Percentiles rank a stretch among this genome's conserved stretches.
Conservation (phyloP, 2,113 vertebrate genomes). For the Carassius gibelio region DNA sequence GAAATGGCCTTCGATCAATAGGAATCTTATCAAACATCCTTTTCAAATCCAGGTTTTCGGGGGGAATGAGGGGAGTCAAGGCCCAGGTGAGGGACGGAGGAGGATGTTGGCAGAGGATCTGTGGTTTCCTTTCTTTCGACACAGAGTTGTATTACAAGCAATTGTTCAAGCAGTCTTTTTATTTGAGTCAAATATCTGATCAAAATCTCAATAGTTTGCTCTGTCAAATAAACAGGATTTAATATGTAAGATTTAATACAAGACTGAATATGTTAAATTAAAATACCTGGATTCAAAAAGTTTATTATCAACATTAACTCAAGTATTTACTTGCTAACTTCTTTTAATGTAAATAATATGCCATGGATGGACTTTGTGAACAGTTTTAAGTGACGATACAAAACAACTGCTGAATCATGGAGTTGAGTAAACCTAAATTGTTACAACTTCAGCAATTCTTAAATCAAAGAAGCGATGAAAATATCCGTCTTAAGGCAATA, state of each 20-base stretch:
- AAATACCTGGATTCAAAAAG: too few relatives aligned
- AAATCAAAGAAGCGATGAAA: not conserved
- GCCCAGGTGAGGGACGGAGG: not conserved
- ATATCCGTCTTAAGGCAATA: not conserved
- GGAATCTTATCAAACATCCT: conserved; percentile 33
- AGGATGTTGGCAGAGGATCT: not conserved
- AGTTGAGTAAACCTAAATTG: too few relatives aligned
- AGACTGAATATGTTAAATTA: not conserved
- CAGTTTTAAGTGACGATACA: too few relatives aligned
- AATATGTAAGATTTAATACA: not conserved
- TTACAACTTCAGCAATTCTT: too few relatives aligned
- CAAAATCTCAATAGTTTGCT: not conserved
- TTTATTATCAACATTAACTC: too few relatives aligned
- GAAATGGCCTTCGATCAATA: conserved; percentile 32
- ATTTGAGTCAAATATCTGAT: not conserved
- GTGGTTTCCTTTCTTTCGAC: not conserved
- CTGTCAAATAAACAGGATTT: not conserved
- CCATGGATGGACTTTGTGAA: too few relatives aligned
- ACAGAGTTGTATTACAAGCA: not conserved
- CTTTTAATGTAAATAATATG: too few relatives aligned
- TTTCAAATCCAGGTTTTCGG: not conserved
- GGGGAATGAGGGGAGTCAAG: not conserved
- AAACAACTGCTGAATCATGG: too few relatives aligned
- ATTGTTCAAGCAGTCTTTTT: not conserved
- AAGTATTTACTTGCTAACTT: too few relatives aligned